Percentiles rank a stretch among this genome's conserved stretches.
Conservation (phyloP, 2,888 invertebrate species). For the Bimastos eiseni region DNA sequence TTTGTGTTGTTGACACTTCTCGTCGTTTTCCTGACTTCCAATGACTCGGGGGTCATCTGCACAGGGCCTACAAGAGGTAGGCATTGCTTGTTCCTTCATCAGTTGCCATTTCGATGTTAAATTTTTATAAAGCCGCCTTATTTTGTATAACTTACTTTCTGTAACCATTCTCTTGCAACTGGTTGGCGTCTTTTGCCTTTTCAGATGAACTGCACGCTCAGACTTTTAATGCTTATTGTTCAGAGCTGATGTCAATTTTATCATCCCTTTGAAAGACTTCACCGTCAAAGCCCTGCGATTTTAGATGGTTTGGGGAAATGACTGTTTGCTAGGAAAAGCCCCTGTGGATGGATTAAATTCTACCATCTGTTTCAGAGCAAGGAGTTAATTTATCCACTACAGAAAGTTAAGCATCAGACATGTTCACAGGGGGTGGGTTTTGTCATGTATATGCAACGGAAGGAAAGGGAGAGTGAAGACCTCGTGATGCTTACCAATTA, state of each 20-base stretch:
- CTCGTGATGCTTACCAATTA: background rate
- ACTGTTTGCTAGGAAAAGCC: background rate
- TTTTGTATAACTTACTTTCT: background rate
- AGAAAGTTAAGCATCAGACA: background rate
- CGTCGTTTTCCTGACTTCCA: background rate
- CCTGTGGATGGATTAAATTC: background rate
- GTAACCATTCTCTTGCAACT: background rate
- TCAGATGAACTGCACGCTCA: background rate
- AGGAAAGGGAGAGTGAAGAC: background rate
- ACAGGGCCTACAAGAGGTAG: background rate
- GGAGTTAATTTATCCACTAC: background rate
- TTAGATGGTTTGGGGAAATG: background rate
- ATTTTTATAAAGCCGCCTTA: background rate
- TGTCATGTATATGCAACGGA: background rate
- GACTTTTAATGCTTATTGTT: background rate
- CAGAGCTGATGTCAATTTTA: background rate
- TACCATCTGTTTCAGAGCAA: background rate
- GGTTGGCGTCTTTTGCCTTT: slow-evolving; percentile 4
- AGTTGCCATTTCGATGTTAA: background rate
- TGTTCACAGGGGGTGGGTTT: background rate
- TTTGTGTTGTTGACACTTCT: background rate
- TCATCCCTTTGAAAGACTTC: background rate
- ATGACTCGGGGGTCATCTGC: background rate
- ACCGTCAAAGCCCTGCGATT: background rate
- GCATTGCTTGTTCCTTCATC: background rate